A percentile compares a stretch with the other conserved stretches of the same genome.
Evolutionary conservation across 2,113 vertebrate genomes (phyloP).

Genomic region (Nothocercus nigrocapillus): DNA sequence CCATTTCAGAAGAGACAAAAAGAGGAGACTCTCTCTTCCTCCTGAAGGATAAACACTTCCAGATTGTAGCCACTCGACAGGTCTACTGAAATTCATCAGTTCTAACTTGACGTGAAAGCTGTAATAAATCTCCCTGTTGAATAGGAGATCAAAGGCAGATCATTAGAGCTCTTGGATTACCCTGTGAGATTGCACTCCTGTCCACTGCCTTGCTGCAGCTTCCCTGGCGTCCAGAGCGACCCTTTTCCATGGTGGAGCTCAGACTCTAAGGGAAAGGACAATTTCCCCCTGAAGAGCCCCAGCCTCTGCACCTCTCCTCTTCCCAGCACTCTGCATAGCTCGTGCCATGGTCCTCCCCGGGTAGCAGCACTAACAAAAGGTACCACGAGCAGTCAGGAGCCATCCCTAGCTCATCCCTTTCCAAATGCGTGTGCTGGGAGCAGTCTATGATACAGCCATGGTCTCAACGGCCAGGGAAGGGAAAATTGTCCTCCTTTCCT

Average conservation of each 20-base stretch:
- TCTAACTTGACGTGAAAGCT: conserved; percentile 61
- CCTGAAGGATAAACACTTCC: conserved; percentile 56
- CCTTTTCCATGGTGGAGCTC: not conserved
- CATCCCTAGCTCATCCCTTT: not conserved
- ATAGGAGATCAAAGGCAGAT: conserved; percentile 71
- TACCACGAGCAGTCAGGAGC: not conserved
- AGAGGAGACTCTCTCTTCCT: conserved; percentile 16
- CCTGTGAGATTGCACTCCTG: conserved; percentile 24
- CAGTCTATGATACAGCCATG: rapidly evolving
- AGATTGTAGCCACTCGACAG: conserved; percentile 54
- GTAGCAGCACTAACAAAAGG: not conserved
- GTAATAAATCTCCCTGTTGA: conserved; percentile 57
- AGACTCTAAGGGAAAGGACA: not conserved
- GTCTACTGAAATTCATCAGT: conserved; percentile 60
- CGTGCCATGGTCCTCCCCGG: rapidly evolving
- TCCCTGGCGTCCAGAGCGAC: not conserved
- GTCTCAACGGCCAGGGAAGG: not conserved
- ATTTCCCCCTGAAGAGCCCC: not conserved
- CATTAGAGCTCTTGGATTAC: conserved; percentile 65
- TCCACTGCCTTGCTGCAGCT: not conserved
- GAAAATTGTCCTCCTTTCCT: not conserved
- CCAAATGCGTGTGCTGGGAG: not conserved
- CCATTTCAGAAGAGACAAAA: conserved; percentile 22
- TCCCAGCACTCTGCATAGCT: not conserved
- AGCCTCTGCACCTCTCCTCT: not conserved